A percentile compares a stretch with the other conserved stretches of the same genome.
phyloP scores from a whole-genome alignment of 2,113 vertebrate genomes.

The Periophthalmus modestus region DNA sequence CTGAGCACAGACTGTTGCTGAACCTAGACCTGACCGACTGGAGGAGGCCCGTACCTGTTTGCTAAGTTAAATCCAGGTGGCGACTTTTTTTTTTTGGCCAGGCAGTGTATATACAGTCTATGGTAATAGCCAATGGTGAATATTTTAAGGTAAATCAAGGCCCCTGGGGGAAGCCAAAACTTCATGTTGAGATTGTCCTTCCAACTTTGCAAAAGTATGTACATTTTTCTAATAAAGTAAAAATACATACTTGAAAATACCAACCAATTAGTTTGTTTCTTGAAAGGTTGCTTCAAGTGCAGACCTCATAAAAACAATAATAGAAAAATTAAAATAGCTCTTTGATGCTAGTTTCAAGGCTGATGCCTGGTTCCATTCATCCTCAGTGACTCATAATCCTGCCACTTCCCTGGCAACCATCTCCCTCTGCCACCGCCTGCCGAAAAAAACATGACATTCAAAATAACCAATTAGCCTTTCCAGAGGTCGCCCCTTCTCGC shows the following conservation, averaged over 20 bases:
- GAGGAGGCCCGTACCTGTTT: too few species aligned
- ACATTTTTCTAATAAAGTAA: neutral
- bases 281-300: neutral
- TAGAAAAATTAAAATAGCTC: neutral
- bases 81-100: too few species aligned
- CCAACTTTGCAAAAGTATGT: neutral
- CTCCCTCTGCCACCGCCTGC: neutral
- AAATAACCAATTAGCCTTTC: conserved; percentile 34
- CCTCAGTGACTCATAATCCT: conserved; percentile 26
- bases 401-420: conserved; percentile 1
- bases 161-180: neutral
- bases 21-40: too few species aligned
- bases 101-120: too few species aligned
- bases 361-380: conserved; percentile 9
- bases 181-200: neutral
- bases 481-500: conserved; percentile 22
- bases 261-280: neutral
- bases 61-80: too few species aligned
- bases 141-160: too few species aligned
- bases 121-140: too few species aligned
- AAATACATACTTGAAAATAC: neutral
- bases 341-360: neutral
- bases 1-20: too few species aligned
- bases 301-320: neutral
- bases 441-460: conserved; percentile 32